A percentile compares a stretch with the other conserved stretches of the same genome.
These are phyloP conservation scores for Dinoponera quadriceps DNA, from an alignment of 1,140 invertebrate genomes.

Conservation along the genomic window DNA sequence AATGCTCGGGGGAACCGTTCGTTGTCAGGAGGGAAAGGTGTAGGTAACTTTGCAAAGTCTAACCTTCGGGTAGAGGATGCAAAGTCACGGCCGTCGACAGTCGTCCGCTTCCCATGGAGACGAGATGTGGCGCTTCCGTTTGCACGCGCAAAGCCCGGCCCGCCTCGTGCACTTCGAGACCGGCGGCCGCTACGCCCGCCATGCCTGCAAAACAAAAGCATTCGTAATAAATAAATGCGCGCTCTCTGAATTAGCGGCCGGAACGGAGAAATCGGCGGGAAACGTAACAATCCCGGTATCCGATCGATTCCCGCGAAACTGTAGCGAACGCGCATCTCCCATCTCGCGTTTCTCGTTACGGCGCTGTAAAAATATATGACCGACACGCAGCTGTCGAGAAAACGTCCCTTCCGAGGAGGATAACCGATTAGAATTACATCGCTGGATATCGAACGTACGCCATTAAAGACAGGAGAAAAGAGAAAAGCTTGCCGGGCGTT, in stretches of 20 bases:
- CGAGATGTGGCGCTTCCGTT: constrained; percentile 94
- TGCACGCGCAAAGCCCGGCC: constrained; percentile 91
- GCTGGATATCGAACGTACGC: constrained; percentile 19
- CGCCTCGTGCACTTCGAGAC: constrained; percentile 83
- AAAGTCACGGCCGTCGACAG: constrained; percentile 96
- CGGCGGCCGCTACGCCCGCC: constrained; percentile 76
- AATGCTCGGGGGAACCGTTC: not conserved
- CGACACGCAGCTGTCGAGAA: not conserved
- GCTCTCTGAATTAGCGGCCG: constrained; percentile 26
- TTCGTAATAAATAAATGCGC: constrained; percentile 49
- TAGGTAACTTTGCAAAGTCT: constrained; percentile 59
- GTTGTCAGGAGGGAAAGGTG: not conserved
- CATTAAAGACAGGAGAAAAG: constrained; percentile 14
- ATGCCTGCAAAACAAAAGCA: constrained; percentile 78
- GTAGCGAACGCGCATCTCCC: constrained; percentile 31
- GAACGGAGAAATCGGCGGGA: constrained; percentile 8
- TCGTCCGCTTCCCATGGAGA: constrained; percentile 94
- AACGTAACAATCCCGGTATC: not conserved
- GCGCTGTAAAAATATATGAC: constrained; percentile 19
- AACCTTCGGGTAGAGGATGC: constrained; percentile 93
- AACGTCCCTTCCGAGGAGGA: too few species aligned
- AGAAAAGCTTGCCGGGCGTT: constrained; percentile 30
- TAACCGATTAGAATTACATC: constrained; percentile 18
- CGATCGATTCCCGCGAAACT: not conserved
- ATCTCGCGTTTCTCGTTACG: constrained; percentile 2